Evolutionary conservation across 2,113 vertebrate species (phyloP).

Genomic region (Pantherophis guttatus): DNA sequence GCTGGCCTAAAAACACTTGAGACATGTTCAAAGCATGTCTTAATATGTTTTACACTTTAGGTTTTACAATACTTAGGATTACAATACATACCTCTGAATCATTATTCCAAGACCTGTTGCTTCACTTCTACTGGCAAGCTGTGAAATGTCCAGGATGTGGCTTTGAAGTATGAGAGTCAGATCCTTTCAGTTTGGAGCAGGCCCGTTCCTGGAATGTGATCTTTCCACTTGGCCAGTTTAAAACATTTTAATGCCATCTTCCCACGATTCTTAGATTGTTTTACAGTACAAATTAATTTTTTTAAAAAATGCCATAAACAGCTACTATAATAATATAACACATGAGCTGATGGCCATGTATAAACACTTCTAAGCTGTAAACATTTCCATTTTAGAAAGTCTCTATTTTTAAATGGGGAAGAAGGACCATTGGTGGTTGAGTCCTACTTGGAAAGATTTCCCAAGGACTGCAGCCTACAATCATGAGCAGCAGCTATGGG

Average conservation of each 20-base stretch:
- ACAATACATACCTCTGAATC: not conserved
- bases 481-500: not conserved
- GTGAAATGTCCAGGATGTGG: not conserved
- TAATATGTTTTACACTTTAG: not conserved
- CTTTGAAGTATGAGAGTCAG: not conserved
- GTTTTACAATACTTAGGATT: not conserved
- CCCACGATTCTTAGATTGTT: not conserved
- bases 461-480: not conserved
- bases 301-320: not conserved
- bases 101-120: not conserved
- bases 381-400: not conserved
- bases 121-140: not conserved
- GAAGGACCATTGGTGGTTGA: not conserved
- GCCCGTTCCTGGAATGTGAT: not conserved
- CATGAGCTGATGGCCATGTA: not conserved
- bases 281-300: not conserved
- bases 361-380: not conserved
- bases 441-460: not conserved
- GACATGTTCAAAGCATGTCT: not conserved
- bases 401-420: not conserved
- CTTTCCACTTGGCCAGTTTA: not conserved
- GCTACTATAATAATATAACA: not conserved
- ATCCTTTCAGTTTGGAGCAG: not conserved
- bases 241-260: not conserved
- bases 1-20: not conserved